A percentile compares a stretch with the other conserved stretches of the same genome.
Conservation (phyloP, 2,797 vertebrate genomes). For the Pangasius djambal region DNA sequence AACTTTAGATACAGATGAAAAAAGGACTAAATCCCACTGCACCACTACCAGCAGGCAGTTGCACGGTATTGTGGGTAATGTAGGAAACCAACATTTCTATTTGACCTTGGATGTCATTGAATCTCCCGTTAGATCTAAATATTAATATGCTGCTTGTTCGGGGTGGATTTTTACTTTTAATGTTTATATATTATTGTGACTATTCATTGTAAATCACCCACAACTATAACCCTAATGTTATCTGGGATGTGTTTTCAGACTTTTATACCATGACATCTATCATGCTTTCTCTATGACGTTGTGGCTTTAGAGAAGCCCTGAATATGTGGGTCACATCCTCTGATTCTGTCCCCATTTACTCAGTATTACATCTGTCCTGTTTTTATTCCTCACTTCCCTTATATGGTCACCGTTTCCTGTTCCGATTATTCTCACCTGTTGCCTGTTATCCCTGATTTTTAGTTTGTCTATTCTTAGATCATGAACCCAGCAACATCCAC, state of each 20-base stretch:
- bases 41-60: not conserved
- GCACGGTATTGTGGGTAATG: not conserved
- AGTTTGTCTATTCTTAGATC: not conserved
- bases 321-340: slow-evolving; percentile 15
- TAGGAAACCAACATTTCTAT: not conserved
- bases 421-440: not conserved
- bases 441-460: not conserved
- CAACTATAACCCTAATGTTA: not conserved
- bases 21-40: no score
- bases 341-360: slow-evolving; percentile 34
- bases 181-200: not conserved
- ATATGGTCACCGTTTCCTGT: slow-evolving; percentile 1
- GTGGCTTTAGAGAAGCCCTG: slow-evolving; percentile 21
- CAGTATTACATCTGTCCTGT: slow-evolving; percentile 25
- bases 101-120: not conserved
- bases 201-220: not conserved
- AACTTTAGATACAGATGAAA: not conserved
- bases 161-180: not conserved
- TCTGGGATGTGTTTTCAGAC: not conserved
- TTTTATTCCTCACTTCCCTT: slow-evolving; percentile 25
- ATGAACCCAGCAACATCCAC: not conserved
- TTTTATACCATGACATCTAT: not conserved
- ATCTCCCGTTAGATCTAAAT: not conserved
- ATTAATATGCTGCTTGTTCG: not conserved
- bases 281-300: not conserved